Evolutionary conservation across 2,888 invertebrate species (phyloP), one percentile per base, ranked within the genome.

Genomic region (Eristalinus sepulchralis): DNA sequence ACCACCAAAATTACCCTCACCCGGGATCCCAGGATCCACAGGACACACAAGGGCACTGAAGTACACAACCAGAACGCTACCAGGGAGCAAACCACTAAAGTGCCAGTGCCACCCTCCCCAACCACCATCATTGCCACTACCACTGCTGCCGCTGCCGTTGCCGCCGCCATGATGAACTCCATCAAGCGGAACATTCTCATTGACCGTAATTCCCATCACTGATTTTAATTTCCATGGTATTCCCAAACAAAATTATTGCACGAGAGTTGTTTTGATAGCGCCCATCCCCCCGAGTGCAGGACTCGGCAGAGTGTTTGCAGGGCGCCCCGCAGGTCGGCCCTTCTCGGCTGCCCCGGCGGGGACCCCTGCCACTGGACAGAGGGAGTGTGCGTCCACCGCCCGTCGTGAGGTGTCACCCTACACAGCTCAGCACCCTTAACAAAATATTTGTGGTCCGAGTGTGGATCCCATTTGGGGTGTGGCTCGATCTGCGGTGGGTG

Each of bases 381-480:
- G 59, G 39, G 39, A 39, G n/a, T 39, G 39, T 4, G 17, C 8
- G 8, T 47, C 39, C n/a, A n/a, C 57, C 22, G 22, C 36, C 67
- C 34, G 27, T 34, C 34, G 33, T 13, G 83, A 33, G 83, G 86
- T 57, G 83, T 83, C 78, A 86, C 70, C 83, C 75, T 83, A 86
- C 83, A 83, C 86, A 83, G 86, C 83, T 86, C 83, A 79, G 75
- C 83, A 71, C 75, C 73, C 83, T 83, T 79, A 83, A 86, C 86
- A 83, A 86, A 83, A 86, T 86, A 83, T 82, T 86, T 86, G 86
- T 62, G 86, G 86, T 59, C 78, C 27, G 33, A 82, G 64, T 83
- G 83, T 60, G 86, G 78, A 86, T 86, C 83, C 83, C 83, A 86
- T 86, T 86, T 79, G 78, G 86, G 86, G 86, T 83, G 78, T 79